phyloP scores from a whole-genome alignment of 2,888 invertebrate species.

The Seira musarum region DNA sequence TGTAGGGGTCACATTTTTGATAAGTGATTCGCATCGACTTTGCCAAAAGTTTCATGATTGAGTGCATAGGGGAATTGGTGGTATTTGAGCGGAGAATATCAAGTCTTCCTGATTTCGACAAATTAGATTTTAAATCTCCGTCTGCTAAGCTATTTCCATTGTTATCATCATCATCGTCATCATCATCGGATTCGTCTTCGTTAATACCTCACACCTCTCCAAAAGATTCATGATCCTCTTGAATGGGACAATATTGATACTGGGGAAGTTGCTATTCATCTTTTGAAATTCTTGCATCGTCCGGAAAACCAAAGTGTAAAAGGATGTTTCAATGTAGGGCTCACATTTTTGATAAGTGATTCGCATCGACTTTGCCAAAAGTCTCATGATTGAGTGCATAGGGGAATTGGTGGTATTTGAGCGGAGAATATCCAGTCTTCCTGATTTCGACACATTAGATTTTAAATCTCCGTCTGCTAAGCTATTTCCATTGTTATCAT shows the following conservation, averaged over 20 bases:
- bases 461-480: too few species aligned
- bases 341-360: constrained; percentile 37
- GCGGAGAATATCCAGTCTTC: constrained; percentile 12
- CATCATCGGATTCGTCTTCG: too few species aligned
- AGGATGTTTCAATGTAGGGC: constrained; percentile 49
- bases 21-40: constrained; percentile 51
- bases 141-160: too few species aligned
- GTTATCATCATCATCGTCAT: too few species aligned
- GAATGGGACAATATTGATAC: constrained; percentile 23
- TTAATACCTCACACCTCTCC: constrained; percentile 36
- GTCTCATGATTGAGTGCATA: constrained; percentile 23
- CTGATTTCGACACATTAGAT: too few species aligned
- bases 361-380: constrained; percentile 55
- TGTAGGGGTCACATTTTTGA: constrained; percentile 45
- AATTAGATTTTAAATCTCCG: too few species aligned
- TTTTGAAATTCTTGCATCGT: constrained; percentile 40
- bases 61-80: too few species aligned
- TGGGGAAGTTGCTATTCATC: constrained; percentile 30
- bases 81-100: too few species aligned
- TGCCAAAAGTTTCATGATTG: constrained; percentile 51
- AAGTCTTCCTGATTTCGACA: too few species aligned
- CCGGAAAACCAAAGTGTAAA: constrained; percentile 56
- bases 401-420: neutral
- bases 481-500: too few species aligned
- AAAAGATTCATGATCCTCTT: constrained; percentile 28